These are phyloP conservation scores for Damaliscus lunatus DNA, from an alignment of 2,113 vertebrate species.

Conservation along the genomic window DNA sequence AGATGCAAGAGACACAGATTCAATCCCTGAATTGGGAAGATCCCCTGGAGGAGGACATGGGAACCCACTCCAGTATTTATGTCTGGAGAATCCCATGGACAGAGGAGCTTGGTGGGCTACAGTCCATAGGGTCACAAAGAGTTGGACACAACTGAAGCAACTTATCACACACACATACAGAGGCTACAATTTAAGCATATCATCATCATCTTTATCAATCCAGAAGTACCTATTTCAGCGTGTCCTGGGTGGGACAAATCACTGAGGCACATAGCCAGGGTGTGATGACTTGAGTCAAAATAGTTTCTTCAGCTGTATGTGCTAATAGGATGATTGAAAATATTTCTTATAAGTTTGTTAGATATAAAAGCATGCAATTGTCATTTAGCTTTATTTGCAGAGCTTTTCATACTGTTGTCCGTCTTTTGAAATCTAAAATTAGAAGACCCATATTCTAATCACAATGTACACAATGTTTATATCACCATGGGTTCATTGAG, in stretches of 20 bases:
- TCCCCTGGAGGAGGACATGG: not conserved
- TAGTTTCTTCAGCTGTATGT: not conserved
- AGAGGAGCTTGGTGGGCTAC: not conserved
- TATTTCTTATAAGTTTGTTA: not conserved
- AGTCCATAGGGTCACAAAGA: not conserved
- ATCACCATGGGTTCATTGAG: not conserved
- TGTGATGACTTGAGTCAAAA: not conserved
- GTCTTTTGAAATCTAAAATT: not conserved
- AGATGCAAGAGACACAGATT: not conserved
- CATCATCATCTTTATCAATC: not conserved
- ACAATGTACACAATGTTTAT: not conserved
- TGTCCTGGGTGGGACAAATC: not conserved
- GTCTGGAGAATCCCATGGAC: not conserved
- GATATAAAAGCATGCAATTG: not conserved
- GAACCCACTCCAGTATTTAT: not conserved
- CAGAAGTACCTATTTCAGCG: not conserved
- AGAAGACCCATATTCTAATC: not conserved
- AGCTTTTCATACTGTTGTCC: not conserved
- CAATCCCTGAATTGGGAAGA: not conserved
- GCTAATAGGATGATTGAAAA: not conserved
- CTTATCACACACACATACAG: not conserved
- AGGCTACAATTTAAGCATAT: not conserved
- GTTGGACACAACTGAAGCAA: not conserved
- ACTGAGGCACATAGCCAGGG: not conserved
- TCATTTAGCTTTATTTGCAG: not conserved